Conservation (phyloP, 2,797 vertebrate species). For the Microchirus variegatus region DNA sequence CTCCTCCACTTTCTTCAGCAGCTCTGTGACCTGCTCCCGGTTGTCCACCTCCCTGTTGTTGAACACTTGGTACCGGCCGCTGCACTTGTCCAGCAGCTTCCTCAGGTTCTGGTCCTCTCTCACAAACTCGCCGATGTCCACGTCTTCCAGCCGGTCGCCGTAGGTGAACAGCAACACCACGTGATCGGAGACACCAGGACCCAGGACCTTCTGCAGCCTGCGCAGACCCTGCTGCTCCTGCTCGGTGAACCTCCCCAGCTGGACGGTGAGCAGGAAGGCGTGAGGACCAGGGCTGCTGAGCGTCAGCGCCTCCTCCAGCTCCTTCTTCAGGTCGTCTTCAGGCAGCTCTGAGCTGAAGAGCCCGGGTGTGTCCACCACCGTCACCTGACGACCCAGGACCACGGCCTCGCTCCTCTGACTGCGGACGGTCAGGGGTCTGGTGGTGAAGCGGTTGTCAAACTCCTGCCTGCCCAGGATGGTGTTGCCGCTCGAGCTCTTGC, state of each 20-base stretch:
- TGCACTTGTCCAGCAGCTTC: neutral
- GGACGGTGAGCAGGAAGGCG: slow-evolving; percentile 1
- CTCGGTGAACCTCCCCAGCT: slow-evolving; percentile 1
- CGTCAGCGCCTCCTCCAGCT: neutral
- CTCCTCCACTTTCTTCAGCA: neutral
- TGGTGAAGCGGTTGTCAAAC: neutral
- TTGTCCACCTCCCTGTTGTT: neutral
- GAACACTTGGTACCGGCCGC: neutral
- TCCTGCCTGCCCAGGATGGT: neutral
- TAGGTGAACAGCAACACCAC: neutral
- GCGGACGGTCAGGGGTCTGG: neutral
- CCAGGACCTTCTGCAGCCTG: neutral
- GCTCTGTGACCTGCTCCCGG: neutral
- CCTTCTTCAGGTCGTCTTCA: neutral
- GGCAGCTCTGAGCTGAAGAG: slow-evolving; percentile 1
- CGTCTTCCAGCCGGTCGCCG: neutral
- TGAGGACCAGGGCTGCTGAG: slow-evolving; percentile 2
- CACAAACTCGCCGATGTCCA: neutral
- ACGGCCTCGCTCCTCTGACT: too few species aligned
- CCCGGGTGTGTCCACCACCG: slow-evolving; percentile 1
- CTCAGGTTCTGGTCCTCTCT: neutral
- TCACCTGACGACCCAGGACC: neutral
- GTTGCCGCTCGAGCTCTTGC: slow-evolving; percentile 1
- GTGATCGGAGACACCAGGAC: neutral
- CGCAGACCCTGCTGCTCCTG: neutral